A percentile compares a stretch with the other conserved stretches of the same genome.
Conservation (phyloP, 2,888 invertebrate species). For the Pardosa pseudoannulata region DNA sequence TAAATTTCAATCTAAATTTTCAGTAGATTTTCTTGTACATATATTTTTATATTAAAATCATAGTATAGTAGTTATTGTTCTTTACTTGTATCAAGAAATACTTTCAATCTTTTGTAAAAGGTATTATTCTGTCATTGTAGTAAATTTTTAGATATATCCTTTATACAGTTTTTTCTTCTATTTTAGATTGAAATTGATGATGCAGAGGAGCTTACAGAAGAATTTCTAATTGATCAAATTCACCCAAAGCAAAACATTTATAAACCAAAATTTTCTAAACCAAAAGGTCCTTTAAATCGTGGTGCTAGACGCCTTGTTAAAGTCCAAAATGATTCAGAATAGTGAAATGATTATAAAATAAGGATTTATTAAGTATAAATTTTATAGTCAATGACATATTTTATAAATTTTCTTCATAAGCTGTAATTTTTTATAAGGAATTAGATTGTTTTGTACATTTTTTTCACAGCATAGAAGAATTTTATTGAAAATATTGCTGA, state of each 20-base stretch:
- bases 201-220: conserved; percentile 91
- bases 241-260: conserved; percentile 94
- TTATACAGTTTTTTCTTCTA: conserved; percentile 73
- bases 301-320: conserved; percentile 88
- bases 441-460: conserved; percentile 11
- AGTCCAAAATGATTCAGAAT: conserved; percentile 46
- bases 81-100: no score
- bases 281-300: conserved; percentile 95
- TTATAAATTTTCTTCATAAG: conserved; percentile 7
- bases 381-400: conserved; percentile 15
- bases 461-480: not conserved
- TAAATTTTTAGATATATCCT: conserved; percentile 6
- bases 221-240: conserved; percentile 92
- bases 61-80: no score
- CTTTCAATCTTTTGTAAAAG: no score
- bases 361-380: conserved; percentile 5
- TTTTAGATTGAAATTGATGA: conserved; percentile 92
- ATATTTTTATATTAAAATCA: no score
- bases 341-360: not conserved
- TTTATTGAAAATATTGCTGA: not conserved
- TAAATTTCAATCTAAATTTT: no score
- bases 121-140: no score
- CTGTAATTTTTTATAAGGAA: not conserved
- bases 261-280: conserved; percentile 95
- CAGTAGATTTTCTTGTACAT: no score